A percentile compares a stretch with the other conserved stretches of the same genome.
These are phyloP conservation scores for Meganola albula DNA, from an alignment of 2,888 invertebrate genomes.

Conservation along the genomic window DNA sequence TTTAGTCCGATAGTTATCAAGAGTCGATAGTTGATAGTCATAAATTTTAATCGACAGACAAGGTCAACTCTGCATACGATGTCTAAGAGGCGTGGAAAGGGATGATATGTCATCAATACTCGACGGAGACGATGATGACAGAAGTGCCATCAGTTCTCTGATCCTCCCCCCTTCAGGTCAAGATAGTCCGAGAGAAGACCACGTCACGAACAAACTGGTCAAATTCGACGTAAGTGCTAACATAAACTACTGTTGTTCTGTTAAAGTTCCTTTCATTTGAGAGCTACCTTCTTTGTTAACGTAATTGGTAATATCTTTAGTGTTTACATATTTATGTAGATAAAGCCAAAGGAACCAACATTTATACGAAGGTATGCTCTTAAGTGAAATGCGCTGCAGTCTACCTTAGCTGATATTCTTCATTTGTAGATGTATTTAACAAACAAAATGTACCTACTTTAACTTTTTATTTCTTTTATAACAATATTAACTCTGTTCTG, in stretches of 20 bases:
- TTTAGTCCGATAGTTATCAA: too few species aligned
- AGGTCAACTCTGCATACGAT: slow-evolving; percentile 89
- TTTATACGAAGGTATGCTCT: too few species aligned
- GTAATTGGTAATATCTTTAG: neutral
- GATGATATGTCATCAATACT: slow-evolving; percentile 82
- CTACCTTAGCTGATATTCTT: too few species aligned
- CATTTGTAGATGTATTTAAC: too few species aligned
- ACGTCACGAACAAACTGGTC: slow-evolving; percentile 68
- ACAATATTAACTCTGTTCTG: slow-evolving; percentile 53
- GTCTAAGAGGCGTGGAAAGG: slow-evolving; percentile 81
- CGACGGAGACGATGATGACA: slow-evolving; percentile 85
- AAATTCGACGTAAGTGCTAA: slow-evolving; percentile 76
- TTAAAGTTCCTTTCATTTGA: slow-evolving; percentile 34
- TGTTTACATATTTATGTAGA: too few species aligned
- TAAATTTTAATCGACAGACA: too few species aligned
- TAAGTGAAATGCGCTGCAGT: too few species aligned
- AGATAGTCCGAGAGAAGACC: slow-evolving; percentile 62
- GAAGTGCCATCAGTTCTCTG: slow-evolving; percentile 79
- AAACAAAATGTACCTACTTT: slow-evolving; percentile 34
- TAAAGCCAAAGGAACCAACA: too few species aligned
- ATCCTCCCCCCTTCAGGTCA: slow-evolving; percentile 63
- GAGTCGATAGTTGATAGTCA: too few species aligned
- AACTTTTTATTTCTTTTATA: slow-evolving; percentile 29
- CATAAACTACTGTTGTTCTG: slow-evolving; percentile 10
- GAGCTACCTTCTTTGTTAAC: slow-evolving; percentile 31